Percentiles rank a stretch among this genome's conserved stretches.
Conservation (phyloP, 2,113 vertebrate species). For the Toxotes chatareus region DNA sequence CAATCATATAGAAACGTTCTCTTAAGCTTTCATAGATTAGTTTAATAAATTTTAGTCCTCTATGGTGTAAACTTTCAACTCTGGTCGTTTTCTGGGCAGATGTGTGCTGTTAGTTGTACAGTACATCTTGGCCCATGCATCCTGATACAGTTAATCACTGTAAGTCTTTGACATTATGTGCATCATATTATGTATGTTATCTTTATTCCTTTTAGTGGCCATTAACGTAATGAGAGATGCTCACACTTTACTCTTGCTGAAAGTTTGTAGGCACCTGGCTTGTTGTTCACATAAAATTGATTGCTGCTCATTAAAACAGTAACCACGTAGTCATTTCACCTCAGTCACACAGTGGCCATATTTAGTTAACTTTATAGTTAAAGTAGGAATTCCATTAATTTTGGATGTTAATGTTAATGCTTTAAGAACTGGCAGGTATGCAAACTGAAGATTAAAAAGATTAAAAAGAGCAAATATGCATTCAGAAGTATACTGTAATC, state of each 20-base stretch:
- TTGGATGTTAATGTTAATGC: neutral
- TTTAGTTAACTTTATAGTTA: slow-evolving; percentile 31
- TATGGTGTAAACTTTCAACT: slow-evolving; percentile 10
- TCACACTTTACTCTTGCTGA: slow-evolving; percentile 37
- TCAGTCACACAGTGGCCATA: slow-evolving; percentile 8
- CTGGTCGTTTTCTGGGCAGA: slow-evolving; percentile 32
- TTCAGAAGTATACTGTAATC: neutral
- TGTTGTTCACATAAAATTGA: slow-evolving; percentile 44
- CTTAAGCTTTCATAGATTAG: neutral
- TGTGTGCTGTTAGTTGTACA: slow-evolving; percentile 5
- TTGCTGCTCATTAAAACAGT: slow-evolving; percentile 50
- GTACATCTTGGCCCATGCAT: slow-evolving; percentile 10
- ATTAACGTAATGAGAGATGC: slow-evolving; percentile 63
- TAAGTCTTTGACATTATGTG: slow-evolving; percentile 6
- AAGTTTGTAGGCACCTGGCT: slow-evolving; percentile 42
- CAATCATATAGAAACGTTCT: neutral
- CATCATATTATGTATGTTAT: neutral
- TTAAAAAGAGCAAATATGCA: neutral
- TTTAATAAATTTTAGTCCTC: slow-evolving; percentile 22
- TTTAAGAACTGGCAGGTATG: neutral
- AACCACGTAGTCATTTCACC: slow-evolving; percentile 31
- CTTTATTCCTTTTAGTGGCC: slow-evolving; percentile 42
- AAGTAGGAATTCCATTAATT: neutral
- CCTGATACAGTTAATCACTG: slow-evolving; percentile 22
- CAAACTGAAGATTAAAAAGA: neutral